Conservation (phyloP, 2,113 vertebrate genomes). For the Daboia siamensis region DNA sequence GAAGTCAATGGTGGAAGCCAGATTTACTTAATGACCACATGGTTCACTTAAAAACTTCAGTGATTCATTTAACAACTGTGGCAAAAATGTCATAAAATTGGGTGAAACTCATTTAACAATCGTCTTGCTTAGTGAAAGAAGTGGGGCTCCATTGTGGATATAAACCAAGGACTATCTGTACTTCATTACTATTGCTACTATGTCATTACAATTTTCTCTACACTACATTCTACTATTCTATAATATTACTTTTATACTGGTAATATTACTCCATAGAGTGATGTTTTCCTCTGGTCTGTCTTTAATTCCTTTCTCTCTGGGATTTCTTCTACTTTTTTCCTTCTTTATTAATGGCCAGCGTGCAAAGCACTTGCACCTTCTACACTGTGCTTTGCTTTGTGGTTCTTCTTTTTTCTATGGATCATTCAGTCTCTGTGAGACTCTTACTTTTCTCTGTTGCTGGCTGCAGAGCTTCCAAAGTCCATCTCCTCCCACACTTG, state of each 20-base stretch:
- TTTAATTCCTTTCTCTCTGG: background rate
- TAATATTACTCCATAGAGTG: background rate
- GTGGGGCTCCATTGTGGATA: background rate
- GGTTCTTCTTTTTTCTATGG: background rate
- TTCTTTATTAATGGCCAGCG: background rate
- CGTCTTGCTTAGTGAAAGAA: background rate
- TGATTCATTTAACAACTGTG: background rate
- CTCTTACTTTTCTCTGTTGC: background rate
- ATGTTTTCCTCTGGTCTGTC: background rate
- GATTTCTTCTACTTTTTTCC: background rate
- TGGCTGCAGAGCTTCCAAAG: background rate
- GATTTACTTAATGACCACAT: background rate
- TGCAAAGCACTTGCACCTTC: background rate
- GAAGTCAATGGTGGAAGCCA: background rate
- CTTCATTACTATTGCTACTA: background rate
- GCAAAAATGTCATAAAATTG: background rate
- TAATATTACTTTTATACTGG: background rate
- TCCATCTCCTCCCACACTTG: background rate
- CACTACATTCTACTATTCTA: background rate
- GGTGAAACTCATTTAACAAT: background rate
- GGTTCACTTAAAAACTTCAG: background rate
- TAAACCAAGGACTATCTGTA: background rate
- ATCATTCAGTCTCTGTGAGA: background rate
- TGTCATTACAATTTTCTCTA: background rate
- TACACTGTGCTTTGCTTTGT: background rate